Evolutionary conservation across 2,888 invertebrate genomes (phyloP).

Genomic region (Phalera bucephala): DNA sequence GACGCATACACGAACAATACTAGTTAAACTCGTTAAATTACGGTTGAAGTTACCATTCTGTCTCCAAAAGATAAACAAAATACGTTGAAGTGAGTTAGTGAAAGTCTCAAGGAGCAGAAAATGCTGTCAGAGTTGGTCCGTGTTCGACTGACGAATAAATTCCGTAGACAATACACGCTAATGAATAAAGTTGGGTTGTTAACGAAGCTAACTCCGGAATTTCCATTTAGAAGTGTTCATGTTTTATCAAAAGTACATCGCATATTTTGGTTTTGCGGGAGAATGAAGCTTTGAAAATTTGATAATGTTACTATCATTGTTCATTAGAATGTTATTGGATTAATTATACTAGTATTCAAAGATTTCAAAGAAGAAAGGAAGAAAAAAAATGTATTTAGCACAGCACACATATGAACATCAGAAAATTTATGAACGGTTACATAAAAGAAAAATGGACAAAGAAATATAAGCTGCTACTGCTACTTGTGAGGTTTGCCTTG

Average conservation of each 20-base stretch:
- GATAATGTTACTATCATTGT: conserved; percentile 10
- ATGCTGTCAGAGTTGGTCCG: conserved; percentile 54
- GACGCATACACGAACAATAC: conserved; percentile 35
- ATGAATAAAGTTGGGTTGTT: conserved; percentile 80
- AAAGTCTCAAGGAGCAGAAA: conserved; percentile 53
- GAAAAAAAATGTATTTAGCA: too few species aligned
- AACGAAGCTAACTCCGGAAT: conserved; percentile 73
- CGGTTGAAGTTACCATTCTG: conserved; percentile 54
- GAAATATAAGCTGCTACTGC: too few species aligned
- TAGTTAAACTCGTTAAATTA: conserved; percentile 54
- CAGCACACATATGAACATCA: too few species aligned
- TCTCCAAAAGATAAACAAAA: conserved; percentile 66
- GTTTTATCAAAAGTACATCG: conserved; percentile 58
- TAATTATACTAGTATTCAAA: too few species aligned
- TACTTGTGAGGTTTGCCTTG: too few species aligned
- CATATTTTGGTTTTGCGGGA: conserved; percentile 48
- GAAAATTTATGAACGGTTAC: too few species aligned
- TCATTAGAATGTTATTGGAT: too few species aligned
- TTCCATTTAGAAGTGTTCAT: conserved; percentile 68
- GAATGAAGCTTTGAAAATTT: conserved; percentile 27
- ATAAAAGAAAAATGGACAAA: too few species aligned
- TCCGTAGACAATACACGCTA: conserved; percentile 77
- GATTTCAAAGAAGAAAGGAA: too few species aligned
- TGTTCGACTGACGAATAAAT: conserved; percentile 73
- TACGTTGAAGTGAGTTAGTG: conserved; percentile 64